Evolutionary conservation across 2,888 invertebrate genomes (phyloP).

Genomic region (Nephrocerus scutellatus): DNA sequence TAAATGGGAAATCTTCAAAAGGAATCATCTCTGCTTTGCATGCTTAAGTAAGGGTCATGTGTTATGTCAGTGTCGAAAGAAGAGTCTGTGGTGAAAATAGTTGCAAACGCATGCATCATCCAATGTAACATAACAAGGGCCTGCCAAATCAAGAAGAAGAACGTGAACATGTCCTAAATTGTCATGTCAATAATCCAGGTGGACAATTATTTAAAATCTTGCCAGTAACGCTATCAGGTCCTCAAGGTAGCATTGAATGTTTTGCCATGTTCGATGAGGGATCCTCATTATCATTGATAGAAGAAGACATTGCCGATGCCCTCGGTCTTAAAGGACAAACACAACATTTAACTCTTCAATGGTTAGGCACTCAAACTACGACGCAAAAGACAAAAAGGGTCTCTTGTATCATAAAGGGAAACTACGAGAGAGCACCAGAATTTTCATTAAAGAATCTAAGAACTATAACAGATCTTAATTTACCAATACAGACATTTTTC

Average conservation of each 20-base stretch:
- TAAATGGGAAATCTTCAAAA: background rate
- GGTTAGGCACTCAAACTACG: slow-evolving; percentile 9
- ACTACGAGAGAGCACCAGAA: slow-evolving; percentile 16
- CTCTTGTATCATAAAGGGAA: slow-evolving; percentile 16
- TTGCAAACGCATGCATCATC: background rate
- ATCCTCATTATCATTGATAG: slow-evolving; percentile 13
- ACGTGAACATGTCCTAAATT: background rate
- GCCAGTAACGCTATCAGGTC: background rate
- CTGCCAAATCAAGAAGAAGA: background rate
- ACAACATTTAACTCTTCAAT: slow-evolving; percentile 14
- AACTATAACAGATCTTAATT: slow-evolving; percentile 9
- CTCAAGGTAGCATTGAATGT: background rate
- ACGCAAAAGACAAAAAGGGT: slow-evolving; percentile 9
- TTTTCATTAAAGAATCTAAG: slow-evolving; percentile 15
- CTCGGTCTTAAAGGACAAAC: slow-evolving; percentile 12
- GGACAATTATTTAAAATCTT: background rate
- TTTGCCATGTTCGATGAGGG: slow-evolving; percentile 18
- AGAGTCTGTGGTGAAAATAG: background rate
- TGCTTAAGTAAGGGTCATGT: background rate
- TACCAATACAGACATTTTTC: slow-evolving; percentile 12
- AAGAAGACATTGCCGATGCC: slow-evolving; percentile 8
- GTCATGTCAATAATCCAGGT: background rate
- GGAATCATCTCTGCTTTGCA: background rate
- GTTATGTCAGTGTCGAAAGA: background rate
- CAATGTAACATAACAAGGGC: slow-evolving; percentile 2